These are phyloP conservation scores for Hippocampus comes DNA, from an alignment of 2,113 vertebrate genomes.

Conservation along the genomic window DNA sequence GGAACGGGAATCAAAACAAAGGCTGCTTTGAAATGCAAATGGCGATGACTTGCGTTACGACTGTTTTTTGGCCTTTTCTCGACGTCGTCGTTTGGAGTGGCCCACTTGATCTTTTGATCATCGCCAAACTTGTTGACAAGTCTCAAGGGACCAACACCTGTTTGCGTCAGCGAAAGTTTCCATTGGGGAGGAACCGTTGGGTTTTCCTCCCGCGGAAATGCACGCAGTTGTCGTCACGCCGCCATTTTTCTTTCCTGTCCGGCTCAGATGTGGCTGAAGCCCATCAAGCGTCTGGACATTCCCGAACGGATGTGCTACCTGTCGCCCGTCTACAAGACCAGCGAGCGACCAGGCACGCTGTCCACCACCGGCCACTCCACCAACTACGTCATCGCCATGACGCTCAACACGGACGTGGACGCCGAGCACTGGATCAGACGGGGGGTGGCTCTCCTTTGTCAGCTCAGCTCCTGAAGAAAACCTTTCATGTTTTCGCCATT, in stretches of 20 bases:
- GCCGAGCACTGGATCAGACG: constrained; percentile 82
- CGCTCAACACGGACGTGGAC: constrained; percentile 72
- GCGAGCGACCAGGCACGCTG: constrained; percentile 81
- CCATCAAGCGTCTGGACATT: constrained; percentile 74
- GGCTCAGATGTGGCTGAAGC: constrained; percentile 84
- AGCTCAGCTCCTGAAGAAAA: constrained; percentile 76
- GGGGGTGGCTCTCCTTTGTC: constrained; percentile 81
- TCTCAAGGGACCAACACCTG: constrained; percentile 11
- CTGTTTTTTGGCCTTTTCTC: constrained; percentile 36
- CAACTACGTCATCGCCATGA: constrained; percentile 83
- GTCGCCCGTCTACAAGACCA: constrained; percentile 83
- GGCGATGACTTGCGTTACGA: constrained; percentile 7
- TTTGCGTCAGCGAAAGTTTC: constrained; percentile 36
- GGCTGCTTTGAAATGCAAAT: constrained; percentile 70
- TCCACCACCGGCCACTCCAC: constrained; percentile 89
- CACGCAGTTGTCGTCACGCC: too few relatives aligned
- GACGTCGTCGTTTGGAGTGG: constrained; percentile 23
- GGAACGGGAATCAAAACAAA: constrained; percentile 43
- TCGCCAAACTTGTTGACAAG: constrained; percentile 40
- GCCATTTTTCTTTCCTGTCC: background rate
- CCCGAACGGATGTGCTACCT: constrained; percentile 74
- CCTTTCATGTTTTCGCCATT: background rate
- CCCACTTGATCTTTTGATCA: constrained; percentile 60
- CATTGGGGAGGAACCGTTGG: constrained; percentile 28
- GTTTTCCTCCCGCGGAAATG: background rate